These are phyloP conservation scores for Craniophora ligustri DNA, from an alignment of 2,888 invertebrate species.

Conservation along the genomic window DNA sequence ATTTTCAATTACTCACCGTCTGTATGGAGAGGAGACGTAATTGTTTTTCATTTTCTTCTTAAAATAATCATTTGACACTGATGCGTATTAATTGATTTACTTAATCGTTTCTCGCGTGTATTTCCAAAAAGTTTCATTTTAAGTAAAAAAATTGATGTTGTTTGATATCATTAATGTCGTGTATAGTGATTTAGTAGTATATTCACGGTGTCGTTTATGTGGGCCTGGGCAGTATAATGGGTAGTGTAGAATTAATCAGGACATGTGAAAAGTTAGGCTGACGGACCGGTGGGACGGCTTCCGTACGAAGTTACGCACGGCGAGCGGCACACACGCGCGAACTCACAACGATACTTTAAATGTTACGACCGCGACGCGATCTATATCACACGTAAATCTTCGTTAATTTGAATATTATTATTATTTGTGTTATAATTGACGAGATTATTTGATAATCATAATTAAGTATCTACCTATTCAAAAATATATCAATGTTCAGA, in stretches of 20 bases:
- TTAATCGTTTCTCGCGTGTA: slow-evolving; percentile 7
- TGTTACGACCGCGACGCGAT: slow-evolving; percentile 6
- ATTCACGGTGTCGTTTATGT: not conserved
- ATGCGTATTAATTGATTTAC: slow-evolving; percentile 28
- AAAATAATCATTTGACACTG: slow-evolving; percentile 32
- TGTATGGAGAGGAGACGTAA: slow-evolving; percentile 10
- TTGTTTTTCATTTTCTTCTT: slow-evolving; percentile 13
- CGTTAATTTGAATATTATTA: too few relatives aligned
- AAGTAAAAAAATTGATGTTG: too few relatives aligned
- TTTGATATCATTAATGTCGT: not conserved
- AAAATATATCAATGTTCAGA: too few relatives aligned
- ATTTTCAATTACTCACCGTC: slow-evolving; percentile 19
- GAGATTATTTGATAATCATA: not conserved
- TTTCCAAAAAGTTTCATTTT: not conserved
- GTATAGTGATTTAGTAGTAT: not conserved
- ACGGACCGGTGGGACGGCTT: slow-evolving; percentile 68
- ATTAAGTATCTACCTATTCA: too few relatives aligned
- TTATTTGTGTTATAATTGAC: too few relatives aligned
- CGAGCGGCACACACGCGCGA: slow-evolving; percentile 24
- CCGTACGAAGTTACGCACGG: slow-evolving; percentile 60
- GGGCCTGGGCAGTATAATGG: slow-evolving; percentile 50
- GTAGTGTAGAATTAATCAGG: slow-evolving; percentile 63
- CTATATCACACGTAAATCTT: slow-evolving; percentile 1
- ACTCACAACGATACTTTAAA: slow-evolving; percentile 24
- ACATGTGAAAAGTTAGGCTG: slow-evolving; percentile 60